phyloP scores from a whole-genome alignment of 2,888 invertebrate species.

The Cantharis flavilabris region DNA sequence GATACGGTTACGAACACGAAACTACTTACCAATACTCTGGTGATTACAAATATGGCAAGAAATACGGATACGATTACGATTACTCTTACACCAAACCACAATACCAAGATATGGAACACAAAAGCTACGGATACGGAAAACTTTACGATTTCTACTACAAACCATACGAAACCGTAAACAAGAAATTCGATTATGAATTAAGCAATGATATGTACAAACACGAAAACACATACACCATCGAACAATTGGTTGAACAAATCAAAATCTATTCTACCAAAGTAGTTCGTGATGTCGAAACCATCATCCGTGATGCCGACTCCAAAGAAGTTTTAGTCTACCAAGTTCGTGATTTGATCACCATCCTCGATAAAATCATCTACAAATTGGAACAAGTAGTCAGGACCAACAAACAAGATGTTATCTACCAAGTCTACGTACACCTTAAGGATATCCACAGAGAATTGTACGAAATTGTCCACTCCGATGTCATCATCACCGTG shows the following conservation, averaged over 20 bases:
- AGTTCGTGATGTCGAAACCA: not conserved
- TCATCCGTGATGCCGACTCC: not conserved
- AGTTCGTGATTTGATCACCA: conserved; percentile 3
- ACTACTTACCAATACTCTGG: not conserved
- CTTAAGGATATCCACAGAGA: not conserved
- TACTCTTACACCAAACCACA: not conserved
- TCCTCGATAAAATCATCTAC: conserved; percentile 6
- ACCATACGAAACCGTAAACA: not conserved
- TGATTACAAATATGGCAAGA: not conserved
- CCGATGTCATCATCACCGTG: not conserved
- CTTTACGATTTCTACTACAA: not conserved
- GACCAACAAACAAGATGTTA: not conserved
- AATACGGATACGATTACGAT: not conserved
- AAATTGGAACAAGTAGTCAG: not conserved
- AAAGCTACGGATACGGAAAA: not conserved
- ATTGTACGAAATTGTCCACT: not conserved
- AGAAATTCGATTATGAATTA: not conserved
- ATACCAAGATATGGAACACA: not conserved
- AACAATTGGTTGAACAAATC: conserved; percentile 6
- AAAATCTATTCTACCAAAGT: not conserved
- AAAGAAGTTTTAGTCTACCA: conserved; percentile 4
- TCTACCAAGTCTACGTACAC: not conserved
- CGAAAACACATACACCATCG: not conserved
- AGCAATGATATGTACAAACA: not conserved
- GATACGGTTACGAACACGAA: not conserved